phyloP scores from a whole-genome alignment of 1,140 invertebrate genomes.

The Cherax quadricarinatus region DNA sequence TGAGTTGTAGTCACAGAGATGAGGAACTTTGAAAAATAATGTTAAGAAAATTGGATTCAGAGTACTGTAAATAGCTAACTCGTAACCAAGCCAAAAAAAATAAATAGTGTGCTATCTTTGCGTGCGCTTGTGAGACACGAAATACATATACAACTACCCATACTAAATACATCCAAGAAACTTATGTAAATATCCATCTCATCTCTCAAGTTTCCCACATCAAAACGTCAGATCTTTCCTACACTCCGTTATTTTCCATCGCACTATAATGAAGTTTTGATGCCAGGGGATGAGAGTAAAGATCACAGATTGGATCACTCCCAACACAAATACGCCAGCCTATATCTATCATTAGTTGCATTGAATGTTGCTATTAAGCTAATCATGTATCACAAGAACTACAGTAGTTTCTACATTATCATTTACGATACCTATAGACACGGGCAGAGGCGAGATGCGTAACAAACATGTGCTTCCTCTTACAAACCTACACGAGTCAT shows the following conservation, averaged over 20 bases:
- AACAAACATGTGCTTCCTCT: constrained; percentile 30
- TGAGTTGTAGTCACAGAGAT: not conserved
- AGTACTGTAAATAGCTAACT: not conserved
- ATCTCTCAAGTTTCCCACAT: constrained; percentile 15
- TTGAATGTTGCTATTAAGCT: constrained; percentile 63
- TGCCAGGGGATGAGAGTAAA: constrained; percentile 58
- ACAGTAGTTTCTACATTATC: constrained; percentile 15
- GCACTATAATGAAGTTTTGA: constrained; percentile 26
- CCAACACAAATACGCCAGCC: constrained; percentile 62
- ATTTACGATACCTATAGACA: constrained; percentile 41
- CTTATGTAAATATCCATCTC: constrained; percentile 29
- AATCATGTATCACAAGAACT: constrained; percentile 54
- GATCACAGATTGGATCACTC: constrained; percentile 61
- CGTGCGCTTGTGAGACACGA: not conserved
- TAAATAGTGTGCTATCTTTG: not conserved
- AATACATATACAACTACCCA: constrained; percentile 39
- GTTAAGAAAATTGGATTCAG: not conserved
- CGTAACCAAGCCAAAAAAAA: not conserved
- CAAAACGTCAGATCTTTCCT: constrained; percentile 33
- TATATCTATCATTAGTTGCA: constrained; percentile 50
- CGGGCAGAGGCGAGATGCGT: not conserved
- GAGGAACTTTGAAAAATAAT: constrained; percentile 17
- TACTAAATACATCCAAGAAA: constrained; percentile 15
- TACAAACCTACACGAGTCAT: constrained; percentile 35
- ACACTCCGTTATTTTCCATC: constrained; percentile 41